phyloP scores from a whole-genome alignment of 92 coral and sea anemone genomes.

The Porites lobata region DNA sequence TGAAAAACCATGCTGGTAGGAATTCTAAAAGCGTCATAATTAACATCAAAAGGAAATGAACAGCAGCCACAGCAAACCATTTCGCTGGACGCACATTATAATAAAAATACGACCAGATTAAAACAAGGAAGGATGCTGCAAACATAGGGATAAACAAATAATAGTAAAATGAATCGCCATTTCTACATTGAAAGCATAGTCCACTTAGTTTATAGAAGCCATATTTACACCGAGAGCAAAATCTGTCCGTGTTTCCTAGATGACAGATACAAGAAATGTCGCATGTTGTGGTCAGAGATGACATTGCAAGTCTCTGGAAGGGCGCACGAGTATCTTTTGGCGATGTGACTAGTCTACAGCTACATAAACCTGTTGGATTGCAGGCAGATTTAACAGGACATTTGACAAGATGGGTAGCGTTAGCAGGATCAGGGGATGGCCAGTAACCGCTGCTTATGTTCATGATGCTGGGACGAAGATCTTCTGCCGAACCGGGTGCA shows the following conservation, averaged over 20 bases:
- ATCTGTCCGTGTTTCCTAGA: slow-evolving; percentile 66
- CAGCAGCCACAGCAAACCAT: slow-evolving; percentile 49
- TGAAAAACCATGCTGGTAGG: slow-evolving; percentile 68
- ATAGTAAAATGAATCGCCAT: slow-evolving; percentile 30
- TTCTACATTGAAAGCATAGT: slow-evolving; percentile 61
- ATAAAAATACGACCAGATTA: slow-evolving; percentile 56
- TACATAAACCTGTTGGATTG: slow-evolving; percentile 63
- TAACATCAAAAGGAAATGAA: slow-evolving; percentile 60
- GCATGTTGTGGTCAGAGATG: slow-evolving; percentile 55
- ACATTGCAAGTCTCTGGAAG: neutral
- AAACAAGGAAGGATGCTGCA: slow-evolving; percentile 39
- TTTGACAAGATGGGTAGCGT: slow-evolving; percentile 62
- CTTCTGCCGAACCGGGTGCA: slow-evolving; percentile 7
- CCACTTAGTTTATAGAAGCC: slow-evolving; percentile 66
- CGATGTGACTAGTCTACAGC: slow-evolving; percentile 31
- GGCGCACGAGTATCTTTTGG: neutral
- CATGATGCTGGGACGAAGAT: slow-evolving; percentile 52
- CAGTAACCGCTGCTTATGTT: slow-evolving; percentile 52
- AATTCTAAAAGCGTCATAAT: slow-evolving; percentile 54
- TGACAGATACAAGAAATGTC: slow-evolving; percentile 56
- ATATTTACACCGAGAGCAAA: slow-evolving; percentile 68
- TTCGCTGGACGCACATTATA: slow-evolving; percentile 38
- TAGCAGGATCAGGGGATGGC: slow-evolving; percentile 64
- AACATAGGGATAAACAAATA: slow-evolving; percentile 58
- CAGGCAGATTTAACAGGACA: slow-evolving; percentile 62